phyloP scores from a whole-genome alignment of 2,113 vertebrate species.

The Etia nguti region DNA sequence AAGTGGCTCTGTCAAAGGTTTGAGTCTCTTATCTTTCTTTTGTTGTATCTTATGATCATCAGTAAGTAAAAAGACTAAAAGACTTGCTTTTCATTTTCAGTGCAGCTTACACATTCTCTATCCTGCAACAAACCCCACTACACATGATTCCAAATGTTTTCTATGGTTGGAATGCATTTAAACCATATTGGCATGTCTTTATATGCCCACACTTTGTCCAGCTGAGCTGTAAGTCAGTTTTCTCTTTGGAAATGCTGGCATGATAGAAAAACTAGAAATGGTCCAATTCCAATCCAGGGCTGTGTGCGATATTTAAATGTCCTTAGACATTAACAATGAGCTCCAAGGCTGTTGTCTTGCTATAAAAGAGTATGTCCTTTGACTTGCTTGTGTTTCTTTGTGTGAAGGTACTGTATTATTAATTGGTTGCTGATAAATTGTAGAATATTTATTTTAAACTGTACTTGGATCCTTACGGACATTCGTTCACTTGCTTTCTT shows the following conservation, averaged over 20 bases:
- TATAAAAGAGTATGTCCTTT: background rate
- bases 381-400: background rate
- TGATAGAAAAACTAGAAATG: background rate
- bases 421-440: background rate
- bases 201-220: background rate
- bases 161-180: background rate
- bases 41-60: background rate
- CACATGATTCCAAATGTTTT: background rate
- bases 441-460: background rate
- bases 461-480: background rate
- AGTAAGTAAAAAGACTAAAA: too few relatives aligned
- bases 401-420: background rate
- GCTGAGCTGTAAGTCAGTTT: background rate
- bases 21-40: background rate
- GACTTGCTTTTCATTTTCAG: background rate
- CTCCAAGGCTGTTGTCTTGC: background rate
- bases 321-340: background rate
- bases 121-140: background rate
- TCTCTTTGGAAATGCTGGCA: background rate
- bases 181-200: background rate
- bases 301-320: background rate
- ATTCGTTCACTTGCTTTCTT: background rate
- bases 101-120: background rate
- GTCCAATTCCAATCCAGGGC: background rate
- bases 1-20: background rate